phyloP scores from a whole-genome alignment of 2,797 vertebrate genomes.

The Sciurus carolinensis region DNA sequence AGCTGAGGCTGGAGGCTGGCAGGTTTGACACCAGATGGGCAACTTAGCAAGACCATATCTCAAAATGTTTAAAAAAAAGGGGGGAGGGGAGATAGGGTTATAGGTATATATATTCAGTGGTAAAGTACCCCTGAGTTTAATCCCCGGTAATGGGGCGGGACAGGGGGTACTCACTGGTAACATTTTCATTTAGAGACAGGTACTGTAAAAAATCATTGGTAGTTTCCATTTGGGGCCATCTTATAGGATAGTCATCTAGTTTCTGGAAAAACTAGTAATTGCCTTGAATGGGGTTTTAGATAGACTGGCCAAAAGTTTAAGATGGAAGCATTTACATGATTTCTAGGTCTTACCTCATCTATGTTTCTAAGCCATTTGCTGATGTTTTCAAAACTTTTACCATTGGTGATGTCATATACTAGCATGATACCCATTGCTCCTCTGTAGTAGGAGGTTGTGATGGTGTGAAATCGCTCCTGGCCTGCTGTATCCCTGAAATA shows the following conservation, averaged over 20 bases:
- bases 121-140: too few species aligned
- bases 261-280: background rate
- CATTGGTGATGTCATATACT: slow-evolving; percentile 99
- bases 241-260: background rate
- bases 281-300: slow-evolving; percentile 28
- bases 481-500: slow-evolving; percentile 96
- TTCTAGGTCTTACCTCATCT: slow-evolving; percentile 93
- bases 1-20: too few species aligned
- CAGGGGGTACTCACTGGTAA: background rate
- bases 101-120: too few species aligned
- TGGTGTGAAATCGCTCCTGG: slow-evolving; percentile 99
- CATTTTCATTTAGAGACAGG: slow-evolving; percentile 38
- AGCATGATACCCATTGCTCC: slow-evolving; percentile 99
- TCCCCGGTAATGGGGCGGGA: too few species aligned
- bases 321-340: slow-evolving; percentile 20
- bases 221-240: slow-evolving; percentile 8
- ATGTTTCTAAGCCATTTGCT: slow-evolving; percentile 99
- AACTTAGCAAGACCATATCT: too few species aligned
- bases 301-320: background rate
- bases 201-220: background rate
- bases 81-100: too few species aligned
- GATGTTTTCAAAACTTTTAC: slow-evolving; percentile 99
- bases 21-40: too few species aligned
- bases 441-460: slow-evolving; percentile 99
- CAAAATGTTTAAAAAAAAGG: too few species aligned